A percentile compares a stretch with the other conserved stretches of the same genome.
Evolutionary conservation across 2,888 invertebrate species (phyloP).

Genomic region (Pachliopta kotzebuea): DNA sequence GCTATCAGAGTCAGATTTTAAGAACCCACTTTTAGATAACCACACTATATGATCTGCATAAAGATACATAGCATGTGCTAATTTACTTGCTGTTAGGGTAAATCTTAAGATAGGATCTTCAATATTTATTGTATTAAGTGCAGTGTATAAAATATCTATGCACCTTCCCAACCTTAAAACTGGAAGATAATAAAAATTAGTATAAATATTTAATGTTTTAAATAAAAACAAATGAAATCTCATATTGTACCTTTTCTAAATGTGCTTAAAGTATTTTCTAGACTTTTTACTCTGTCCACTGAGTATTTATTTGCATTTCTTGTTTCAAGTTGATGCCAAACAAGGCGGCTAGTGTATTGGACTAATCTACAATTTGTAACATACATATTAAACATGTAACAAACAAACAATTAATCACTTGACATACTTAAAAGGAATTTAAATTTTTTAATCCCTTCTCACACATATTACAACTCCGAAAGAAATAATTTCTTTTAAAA

Average conservation of each 20-base stretch:
- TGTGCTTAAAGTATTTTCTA: slow-evolving; percentile 91
- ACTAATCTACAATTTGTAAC: slow-evolving; percentile 83
- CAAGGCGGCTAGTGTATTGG: slow-evolving; percentile 89
- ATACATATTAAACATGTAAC: no score
- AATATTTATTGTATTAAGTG: slow-evolving; percentile 86
- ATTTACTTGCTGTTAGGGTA: slow-evolving; percentile 88
- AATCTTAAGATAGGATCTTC: slow-evolving; percentile 85
- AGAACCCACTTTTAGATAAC: slow-evolving; percentile 87
- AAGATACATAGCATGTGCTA: slow-evolving; percentile 89
- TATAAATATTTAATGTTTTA: not conserved
- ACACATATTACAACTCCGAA: no score
- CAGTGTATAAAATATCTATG: slow-evolving; percentile 88
- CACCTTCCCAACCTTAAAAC: slow-evolving; percentile 93
- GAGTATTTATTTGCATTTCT: slow-evolving; percentile 82
- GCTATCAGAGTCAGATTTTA: slow-evolving; percentile 85
- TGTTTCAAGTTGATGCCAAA: slow-evolving; percentile 89
- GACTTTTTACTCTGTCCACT: slow-evolving; percentile 87
- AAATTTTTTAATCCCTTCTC: no score
- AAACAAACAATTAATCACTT: no score
- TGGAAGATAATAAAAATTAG: slow-evolving; percentile 63
- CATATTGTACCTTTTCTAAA: slow-evolving; percentile 88
- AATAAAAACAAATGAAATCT: not conserved
- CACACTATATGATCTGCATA: slow-evolving; percentile 93
- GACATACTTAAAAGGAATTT: no score
- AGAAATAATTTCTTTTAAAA: no score